Conservation (phyloP, 2,113 vertebrate genomes). For the Orcinus orca region DNA sequence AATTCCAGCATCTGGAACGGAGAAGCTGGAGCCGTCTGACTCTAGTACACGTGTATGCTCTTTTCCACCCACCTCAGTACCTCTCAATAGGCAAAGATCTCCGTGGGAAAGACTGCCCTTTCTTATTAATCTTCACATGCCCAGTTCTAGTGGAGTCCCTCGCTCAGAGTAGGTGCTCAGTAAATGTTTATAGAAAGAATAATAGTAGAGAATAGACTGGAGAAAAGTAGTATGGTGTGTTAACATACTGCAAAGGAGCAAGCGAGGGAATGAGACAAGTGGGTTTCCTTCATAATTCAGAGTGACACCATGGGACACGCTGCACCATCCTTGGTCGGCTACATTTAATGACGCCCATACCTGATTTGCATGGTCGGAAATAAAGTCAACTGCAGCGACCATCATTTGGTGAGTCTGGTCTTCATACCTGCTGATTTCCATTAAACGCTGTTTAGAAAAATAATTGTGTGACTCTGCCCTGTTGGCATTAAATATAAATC, state of each 20-base stretch:
- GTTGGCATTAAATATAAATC: slow-evolving; percentile 63
- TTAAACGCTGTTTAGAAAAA: slow-evolving; percentile 66
- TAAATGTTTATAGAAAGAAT: not conserved
- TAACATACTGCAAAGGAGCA: not conserved
- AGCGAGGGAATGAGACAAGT: not conserved
- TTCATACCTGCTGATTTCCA: slow-evolving; percentile 69
- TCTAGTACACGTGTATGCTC: not conserved
- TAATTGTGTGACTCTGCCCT: not conserved
- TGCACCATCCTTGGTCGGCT: not conserved
- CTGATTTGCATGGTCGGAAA: slow-evolving; percentile 34
- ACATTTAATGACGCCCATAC: not conserved
- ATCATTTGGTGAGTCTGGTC: slow-evolving; percentile 45
- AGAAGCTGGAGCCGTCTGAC: not conserved
- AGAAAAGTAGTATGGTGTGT: not conserved
- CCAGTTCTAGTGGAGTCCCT: not conserved
- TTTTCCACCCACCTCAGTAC: not conserved
- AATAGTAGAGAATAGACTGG: not conserved
- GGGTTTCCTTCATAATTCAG: not conserved
- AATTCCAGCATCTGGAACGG: not conserved
- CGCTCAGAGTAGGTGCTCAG: not conserved
- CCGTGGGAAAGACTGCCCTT: not conserved
- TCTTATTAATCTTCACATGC: not conserved
- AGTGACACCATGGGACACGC: not conserved
- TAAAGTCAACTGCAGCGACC: not conserved
- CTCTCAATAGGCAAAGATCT: not conserved